These are phyloP conservation scores for Rhinogobius similis DNA, from an alignment of 2,113 vertebrate species.

Conservation along the genomic window DNA sequence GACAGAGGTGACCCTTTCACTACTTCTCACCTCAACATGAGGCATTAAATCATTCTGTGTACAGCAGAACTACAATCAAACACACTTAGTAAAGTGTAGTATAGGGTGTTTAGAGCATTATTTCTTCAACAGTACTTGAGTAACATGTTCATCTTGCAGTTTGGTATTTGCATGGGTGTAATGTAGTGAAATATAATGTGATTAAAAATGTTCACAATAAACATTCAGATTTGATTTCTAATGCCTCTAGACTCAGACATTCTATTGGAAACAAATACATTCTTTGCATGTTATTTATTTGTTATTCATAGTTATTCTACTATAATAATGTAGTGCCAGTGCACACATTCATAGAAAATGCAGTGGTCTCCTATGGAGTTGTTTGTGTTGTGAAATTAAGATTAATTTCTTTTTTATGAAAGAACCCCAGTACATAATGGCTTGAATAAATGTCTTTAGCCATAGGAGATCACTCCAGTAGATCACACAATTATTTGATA, in stretches of 20 bases:
- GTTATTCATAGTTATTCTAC: too few species aligned
- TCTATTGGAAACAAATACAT: too few species aligned
- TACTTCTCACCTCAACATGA: conserved; percentile 14
- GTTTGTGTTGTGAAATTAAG: neutral
- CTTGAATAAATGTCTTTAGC: conserved; percentile 24
- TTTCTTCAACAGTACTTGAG: too few species aligned
- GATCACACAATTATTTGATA: neutral
- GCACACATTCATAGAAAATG: neutral
- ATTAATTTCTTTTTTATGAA: neutral
- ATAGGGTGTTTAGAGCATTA: too few species aligned
- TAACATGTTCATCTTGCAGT: too few species aligned
- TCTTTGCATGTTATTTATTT: neutral
- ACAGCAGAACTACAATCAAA: neutral
- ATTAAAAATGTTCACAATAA: neutral
- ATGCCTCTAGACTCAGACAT: too few species aligned
- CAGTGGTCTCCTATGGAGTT: neutral
- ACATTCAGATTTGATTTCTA: neutral
- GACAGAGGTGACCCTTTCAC: conserved; percentile 25
- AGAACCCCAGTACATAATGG: conserved; percentile 2
- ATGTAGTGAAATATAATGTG: too few species aligned
- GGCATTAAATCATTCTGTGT: neutral
- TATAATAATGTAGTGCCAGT: neutral
- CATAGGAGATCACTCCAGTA: neutral
- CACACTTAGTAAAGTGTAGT: neutral
- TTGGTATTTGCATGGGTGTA: too few species aligned